Conservation (phyloP, 2,888 invertebrate species). For the Charanyca ferruginea region DNA sequence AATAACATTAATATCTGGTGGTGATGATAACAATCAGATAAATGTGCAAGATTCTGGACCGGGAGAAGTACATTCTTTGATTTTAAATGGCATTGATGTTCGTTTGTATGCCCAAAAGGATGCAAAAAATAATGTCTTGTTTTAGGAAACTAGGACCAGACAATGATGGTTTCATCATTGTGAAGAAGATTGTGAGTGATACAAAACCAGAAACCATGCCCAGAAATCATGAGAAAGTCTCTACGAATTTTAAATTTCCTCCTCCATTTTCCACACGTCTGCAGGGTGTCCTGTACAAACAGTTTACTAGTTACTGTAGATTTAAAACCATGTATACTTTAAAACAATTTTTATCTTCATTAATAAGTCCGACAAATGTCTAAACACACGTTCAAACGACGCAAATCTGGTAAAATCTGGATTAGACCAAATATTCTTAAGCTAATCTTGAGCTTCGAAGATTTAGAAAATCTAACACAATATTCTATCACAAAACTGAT, state of each 20-base stretch:
- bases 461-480: conserved; percentile 59
- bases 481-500: conserved; percentile 74
- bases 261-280: too few species aligned
- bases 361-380: background rate
- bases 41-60: conserved; percentile 59
- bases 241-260: too few species aligned
- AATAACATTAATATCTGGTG: conserved; percentile 65
- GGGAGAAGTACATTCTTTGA: conserved; percentile 35
- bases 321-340: background rate
- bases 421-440: conserved; percentile 14
- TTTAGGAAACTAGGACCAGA: conserved; percentile 2
- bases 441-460: conserved; percentile 27
- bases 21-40: conserved; percentile 60
- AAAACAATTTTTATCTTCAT: background rate
- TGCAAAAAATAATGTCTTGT: conserved; percentile 29
- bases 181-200: too few species aligned
- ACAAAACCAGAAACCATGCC: background rate
- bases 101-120: conserved; percentile 21
- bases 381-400: background rate
- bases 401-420: conserved; percentile 7
- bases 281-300: too few species aligned
- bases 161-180: background rate
- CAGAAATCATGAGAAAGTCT: background rate
- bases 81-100: conserved; percentile 49
- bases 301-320: background rate